These are phyloP conservation scores for Iselma pallidipennis DNA, from an alignment of 2,888 invertebrate species.

Conservation along the genomic window DNA sequence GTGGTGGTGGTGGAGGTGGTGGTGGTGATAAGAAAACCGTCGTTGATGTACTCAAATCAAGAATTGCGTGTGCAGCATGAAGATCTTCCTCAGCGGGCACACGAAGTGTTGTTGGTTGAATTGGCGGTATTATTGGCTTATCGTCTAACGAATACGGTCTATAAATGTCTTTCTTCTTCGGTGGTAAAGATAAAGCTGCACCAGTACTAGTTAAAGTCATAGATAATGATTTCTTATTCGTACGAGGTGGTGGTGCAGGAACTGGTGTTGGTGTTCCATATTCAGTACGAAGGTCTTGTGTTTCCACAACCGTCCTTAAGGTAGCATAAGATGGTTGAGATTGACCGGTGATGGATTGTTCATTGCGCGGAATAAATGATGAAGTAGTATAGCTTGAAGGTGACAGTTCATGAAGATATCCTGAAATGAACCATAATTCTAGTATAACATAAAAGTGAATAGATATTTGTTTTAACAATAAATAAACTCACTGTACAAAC, in stretches of 20 bases:
- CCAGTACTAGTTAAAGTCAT: slow-evolving; percentile 88
- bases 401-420: slow-evolving; percentile 78
- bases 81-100: slow-evolving; percentile 80
- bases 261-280: slow-evolving; percentile 48
- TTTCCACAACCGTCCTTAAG: slow-evolving; percentile 59
- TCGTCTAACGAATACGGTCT: slow-evolving; percentile 83
- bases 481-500: too few relatives aligned
- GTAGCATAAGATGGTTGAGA: slow-evolving; percentile 61
- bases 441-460: neutral
- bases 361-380: slow-evolving; percentile 71
- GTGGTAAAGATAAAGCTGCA: slow-evolving; percentile 80
- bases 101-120: slow-evolving; percentile 58
- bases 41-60: slow-evolving; percentile 86
- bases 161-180: slow-evolving; percentile 90
- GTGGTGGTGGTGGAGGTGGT: slow-evolving; percentile 29
- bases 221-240: slow-evolving; percentile 71
- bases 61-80: slow-evolving; percentile 85
- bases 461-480: neutral
- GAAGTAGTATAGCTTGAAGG: slow-evolving; percentile 77
- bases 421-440: slow-evolving; percentile 57
- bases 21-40: slow-evolving; percentile 70
- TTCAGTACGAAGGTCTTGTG: slow-evolving; percentile 48
- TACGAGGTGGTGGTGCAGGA: slow-evolving; percentile 30
- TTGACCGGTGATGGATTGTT: slow-evolving; percentile 56
- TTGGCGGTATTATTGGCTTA: slow-evolving; percentile 56